A percentile compares a stretch with the other conserved stretches of the same genome.
phyloP scores from a whole-genome alignment of 2,888 invertebrate species.

The Beris chalybata region DNA sequence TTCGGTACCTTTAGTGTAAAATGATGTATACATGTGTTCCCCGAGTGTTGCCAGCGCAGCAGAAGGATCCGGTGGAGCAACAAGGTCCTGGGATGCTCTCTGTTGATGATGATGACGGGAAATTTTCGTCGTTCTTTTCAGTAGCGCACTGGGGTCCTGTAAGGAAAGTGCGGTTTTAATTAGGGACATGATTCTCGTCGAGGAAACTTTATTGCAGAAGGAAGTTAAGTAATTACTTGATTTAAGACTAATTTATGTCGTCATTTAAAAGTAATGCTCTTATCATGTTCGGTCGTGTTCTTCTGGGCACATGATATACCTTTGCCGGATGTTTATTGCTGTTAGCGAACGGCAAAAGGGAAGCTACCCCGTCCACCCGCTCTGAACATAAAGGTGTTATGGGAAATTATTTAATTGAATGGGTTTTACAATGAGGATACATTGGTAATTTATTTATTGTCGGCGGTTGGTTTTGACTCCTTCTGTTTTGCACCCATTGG shows the following conservation, averaged over 20 bases:
- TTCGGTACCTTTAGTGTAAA: constrained; percentile 35
- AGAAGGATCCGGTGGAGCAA: constrained; percentile 7
- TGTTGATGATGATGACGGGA: constrained; percentile 22
- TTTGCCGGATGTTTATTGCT: constrained; percentile 18
- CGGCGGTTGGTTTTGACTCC: not conserved
- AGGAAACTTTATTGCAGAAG: constrained; percentile 37
- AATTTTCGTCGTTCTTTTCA: constrained; percentile 31
- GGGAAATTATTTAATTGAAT: constrained; percentile 22
- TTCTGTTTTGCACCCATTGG: too few relatives aligned
- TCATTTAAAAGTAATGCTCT: constrained; percentile 40
- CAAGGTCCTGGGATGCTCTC: too few relatives aligned
- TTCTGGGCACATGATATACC: constrained; percentile 3
- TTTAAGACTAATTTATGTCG: constrained; percentile 39
- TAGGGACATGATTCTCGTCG: constrained; percentile 38
- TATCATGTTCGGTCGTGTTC: constrained; percentile 36
- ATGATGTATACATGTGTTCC: constrained; percentile 38
- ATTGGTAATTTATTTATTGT: constrained; percentile 15
- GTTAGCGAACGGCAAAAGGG: constrained; percentile 7
- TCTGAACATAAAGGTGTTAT: not conserved
- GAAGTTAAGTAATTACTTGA: constrained; percentile 40
- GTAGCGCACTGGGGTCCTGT: constrained; percentile 27
- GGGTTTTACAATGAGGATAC: constrained; percentile 2
- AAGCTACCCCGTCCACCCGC: constrained; percentile 4
- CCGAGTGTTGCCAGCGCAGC: constrained; percentile 12
- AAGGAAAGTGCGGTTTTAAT: constrained; percentile 37